A percentile compares a stretch with the other conserved stretches of the same genome.
Conservation (phyloP, 2,797 vertebrate species). For the Microctenopoma stevenorrisi region DNA sequence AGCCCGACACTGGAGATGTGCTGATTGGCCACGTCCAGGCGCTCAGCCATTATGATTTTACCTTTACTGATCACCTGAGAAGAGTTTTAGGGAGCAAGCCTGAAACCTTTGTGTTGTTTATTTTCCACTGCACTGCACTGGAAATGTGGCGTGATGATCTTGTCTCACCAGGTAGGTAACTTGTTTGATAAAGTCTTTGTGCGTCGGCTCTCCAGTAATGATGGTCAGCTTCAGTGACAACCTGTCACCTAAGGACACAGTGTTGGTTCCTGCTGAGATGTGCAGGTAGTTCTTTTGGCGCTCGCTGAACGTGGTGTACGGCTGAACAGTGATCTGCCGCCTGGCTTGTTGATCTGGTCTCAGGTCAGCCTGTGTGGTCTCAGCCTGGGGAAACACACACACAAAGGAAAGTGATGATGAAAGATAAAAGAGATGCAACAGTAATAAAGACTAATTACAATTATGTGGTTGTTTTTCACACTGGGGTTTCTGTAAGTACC, state of each 20-base stretch:
- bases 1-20: slow-evolving; percentile 55
- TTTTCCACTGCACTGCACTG: not conserved
- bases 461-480: no score
- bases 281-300: slow-evolving; percentile 63
- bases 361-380: slow-evolving; percentile 63
- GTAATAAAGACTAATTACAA: no score
- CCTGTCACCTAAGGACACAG: slow-evolving; percentile 43
- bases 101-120: no score
- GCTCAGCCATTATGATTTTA: slow-evolving; percentile 60
- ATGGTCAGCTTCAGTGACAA: slow-evolving; percentile 56
- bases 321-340: slow-evolving; percentile 16
- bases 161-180: slow-evolving; percentile 80
- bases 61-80: slow-evolving; percentile 82
- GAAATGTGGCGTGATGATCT: not conserved
- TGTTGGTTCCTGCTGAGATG: slow-evolving; percentile 48
- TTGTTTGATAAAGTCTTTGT: slow-evolving; percentile 52
- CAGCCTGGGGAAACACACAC: slow-evolving; percentile 57
- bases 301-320: not conserved
- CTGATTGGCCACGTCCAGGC: slow-evolving; percentile 38
- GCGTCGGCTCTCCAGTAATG: not conserved
- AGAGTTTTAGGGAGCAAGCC: not conserved
- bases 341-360: slow-evolving; percentile 77
- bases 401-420: not conserved
- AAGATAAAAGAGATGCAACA: no score
- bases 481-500: no score